Percentiles rank a stretch among this genome's conserved stretches.
phyloP scores from a whole-genome alignment of 2,113 vertebrate genomes.

The Callorhinus ursinus region DNA sequence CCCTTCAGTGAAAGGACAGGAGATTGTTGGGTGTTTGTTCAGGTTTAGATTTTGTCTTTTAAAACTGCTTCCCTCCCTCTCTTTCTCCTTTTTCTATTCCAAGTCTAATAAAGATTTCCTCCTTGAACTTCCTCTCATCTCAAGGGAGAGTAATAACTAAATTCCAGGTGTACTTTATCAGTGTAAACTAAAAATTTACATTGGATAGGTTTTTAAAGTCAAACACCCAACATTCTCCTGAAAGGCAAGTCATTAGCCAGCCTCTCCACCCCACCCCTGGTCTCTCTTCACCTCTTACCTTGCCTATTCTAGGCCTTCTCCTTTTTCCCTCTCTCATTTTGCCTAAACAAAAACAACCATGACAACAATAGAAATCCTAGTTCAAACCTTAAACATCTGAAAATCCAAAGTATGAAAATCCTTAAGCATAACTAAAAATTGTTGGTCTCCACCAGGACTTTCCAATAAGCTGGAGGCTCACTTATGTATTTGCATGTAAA shows the following conservation, averaged over 20 bases:
- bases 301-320: not conserved
- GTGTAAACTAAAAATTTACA: not conserved
- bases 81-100: not conserved
- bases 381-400: not conserved
- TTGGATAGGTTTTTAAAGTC: not conserved
- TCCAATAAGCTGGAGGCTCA: not conserved
- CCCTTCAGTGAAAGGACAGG: not conserved
- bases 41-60: not conserved
- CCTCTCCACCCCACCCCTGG: not conserved
- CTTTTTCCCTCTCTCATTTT: not conserved
- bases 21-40: not conserved
- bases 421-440: not conserved
- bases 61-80: not conserved
- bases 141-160: not conserved
- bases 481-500: conserved; percentile 33
- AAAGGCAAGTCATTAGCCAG: not conserved
- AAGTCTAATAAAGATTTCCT: not conserved
- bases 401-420: not conserved
- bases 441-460: not conserved
- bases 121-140: not conserved
- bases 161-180: not conserved
- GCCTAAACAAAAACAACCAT: not conserved
- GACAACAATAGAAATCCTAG: not conserved
- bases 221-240: not conserved
- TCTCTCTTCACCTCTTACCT: not conserved